These are phyloP conservation scores for Holothuria glaberrima DNA, from an alignment of 35 echinoderm and acorn worm species.

Conservation along the genomic window DNA sequence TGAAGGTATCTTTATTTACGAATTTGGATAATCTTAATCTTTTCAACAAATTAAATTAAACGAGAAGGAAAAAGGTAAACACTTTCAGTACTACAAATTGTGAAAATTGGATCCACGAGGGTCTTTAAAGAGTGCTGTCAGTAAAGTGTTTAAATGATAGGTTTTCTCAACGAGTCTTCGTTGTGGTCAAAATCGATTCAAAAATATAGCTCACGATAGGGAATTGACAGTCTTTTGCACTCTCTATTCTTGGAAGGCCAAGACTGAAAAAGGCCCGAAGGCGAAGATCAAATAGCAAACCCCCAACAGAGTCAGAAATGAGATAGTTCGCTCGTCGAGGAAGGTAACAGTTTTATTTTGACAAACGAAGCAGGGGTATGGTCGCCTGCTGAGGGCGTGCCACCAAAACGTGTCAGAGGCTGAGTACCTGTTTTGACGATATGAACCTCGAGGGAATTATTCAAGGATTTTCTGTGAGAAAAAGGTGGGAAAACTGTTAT, in stretches of 20 bases:
- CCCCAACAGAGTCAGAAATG: conserved; percentile 44
- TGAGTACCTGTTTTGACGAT: conserved; percentile 47
- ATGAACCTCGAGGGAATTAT: conserved; percentile 30
- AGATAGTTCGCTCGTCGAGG: conserved; percentile 20
- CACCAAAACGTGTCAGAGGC: conserved; percentile 34
- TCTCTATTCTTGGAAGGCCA: conserved; percentile 56
- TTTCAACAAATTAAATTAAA: no score
- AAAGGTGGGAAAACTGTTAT: conserved; percentile 57
- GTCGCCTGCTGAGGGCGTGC: conserved; percentile 46
- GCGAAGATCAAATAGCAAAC: conserved; percentile 40
- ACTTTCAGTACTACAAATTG: no score
- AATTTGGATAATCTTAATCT: no score
- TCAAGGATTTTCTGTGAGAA: conserved; percentile 36
- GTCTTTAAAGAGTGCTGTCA: not conserved
- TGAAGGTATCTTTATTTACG: no score
- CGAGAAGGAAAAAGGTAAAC: no score
- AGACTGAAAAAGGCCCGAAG: conserved; percentile 16
- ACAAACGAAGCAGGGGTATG: conserved; percentile 50
- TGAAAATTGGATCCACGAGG: not conserved
- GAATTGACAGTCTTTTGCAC: not conserved
- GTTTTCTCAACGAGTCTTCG: no score
- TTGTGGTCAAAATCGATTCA: not conserved
- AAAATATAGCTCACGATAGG: not conserved
- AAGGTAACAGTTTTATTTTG: conserved; percentile 63
- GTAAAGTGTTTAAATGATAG: not conserved